Conservation (phyloP, 2,113 vertebrate species). For the Spilogale gracilis region DNA sequence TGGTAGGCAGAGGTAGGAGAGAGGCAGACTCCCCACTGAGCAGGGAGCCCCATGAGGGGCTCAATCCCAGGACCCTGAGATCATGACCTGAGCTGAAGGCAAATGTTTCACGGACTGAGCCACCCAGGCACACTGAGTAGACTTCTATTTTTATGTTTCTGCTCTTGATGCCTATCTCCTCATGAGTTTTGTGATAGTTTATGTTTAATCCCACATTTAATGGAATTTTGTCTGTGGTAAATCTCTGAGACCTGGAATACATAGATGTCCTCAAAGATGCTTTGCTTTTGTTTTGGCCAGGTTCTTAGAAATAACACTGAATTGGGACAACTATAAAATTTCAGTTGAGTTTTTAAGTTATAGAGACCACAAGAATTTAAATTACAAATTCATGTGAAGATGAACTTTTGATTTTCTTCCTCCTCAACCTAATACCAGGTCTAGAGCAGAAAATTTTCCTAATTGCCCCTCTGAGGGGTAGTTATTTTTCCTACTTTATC, state of each 20-base stretch:
- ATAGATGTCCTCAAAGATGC: not conserved
- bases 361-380: not conserved
- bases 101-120: too few species aligned
- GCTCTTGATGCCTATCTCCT: not conserved
- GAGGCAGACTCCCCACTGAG: too few species aligned
- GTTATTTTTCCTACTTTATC: not conserved
- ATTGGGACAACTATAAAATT: not conserved
- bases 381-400: not conserved
- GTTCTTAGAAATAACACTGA: not conserved
- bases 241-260: not conserved
- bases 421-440: not conserved
- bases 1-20: too few species aligned
- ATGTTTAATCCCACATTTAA: not conserved
- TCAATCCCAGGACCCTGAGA: too few species aligned
- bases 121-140: not conserved
- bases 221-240: not conserved
- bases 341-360: not conserved
- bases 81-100: too few species aligned
- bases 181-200: not conserved
- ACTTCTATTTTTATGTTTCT: not conserved
- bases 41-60: too few species aligned
- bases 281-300: not conserved
- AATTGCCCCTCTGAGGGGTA: not conserved
- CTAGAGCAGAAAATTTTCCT: not conserved
- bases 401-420: not conserved